These are phyloP conservation scores for Agrilus mali DNA, from an alignment of 2,888 invertebrate genomes.

Conservation along the genomic window DNA sequence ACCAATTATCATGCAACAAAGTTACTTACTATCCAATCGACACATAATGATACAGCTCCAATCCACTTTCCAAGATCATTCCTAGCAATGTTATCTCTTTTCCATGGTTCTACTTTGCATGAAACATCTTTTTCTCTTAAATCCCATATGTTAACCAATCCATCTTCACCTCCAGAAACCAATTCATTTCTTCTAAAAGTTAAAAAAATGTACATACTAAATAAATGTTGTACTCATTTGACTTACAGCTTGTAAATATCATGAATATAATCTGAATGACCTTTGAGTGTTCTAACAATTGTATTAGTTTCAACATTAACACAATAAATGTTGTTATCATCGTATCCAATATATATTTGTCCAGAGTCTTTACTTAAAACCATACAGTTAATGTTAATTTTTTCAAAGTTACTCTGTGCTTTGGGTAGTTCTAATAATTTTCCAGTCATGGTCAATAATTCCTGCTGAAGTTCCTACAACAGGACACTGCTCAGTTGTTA, in stretches of 20 bases:
- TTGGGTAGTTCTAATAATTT: conserved; percentile 53
- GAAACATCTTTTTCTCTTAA: conserved; percentile 46
- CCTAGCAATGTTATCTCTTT: conserved; percentile 52
- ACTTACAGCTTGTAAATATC: conserved; percentile 54
- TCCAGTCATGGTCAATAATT: conserved; percentile 68
- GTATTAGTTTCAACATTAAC: conserved; percentile 66
- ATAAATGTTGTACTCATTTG: background rate
- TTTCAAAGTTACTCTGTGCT: conserved; percentile 52
- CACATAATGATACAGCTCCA: conserved; percentile 66
- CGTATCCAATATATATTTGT: conserved; percentile 67
- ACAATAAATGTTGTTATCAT: conserved; percentile 68
- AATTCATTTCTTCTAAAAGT: conserved; percentile 49
- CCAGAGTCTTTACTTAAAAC: conserved; percentile 48
- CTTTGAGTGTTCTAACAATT: conserved; percentile 47
- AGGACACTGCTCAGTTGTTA: conserved; percentile 52
- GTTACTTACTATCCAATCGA: conserved; percentile 78
- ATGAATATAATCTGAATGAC: conserved; percentile 75
- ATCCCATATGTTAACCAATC: conserved; percentile 74
- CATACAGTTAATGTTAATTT: conserved; percentile 67
- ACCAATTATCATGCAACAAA: too few species aligned
- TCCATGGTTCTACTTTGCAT: conserved; percentile 58
- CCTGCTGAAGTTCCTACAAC: conserved; percentile 64
- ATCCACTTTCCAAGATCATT: conserved; percentile 81
- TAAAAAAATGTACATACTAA: background rate
- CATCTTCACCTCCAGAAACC: conserved; percentile 77